Base-by-base conservation (phyloP, 2,113 vertebrate species). In the Saguinus midas region DNA sequence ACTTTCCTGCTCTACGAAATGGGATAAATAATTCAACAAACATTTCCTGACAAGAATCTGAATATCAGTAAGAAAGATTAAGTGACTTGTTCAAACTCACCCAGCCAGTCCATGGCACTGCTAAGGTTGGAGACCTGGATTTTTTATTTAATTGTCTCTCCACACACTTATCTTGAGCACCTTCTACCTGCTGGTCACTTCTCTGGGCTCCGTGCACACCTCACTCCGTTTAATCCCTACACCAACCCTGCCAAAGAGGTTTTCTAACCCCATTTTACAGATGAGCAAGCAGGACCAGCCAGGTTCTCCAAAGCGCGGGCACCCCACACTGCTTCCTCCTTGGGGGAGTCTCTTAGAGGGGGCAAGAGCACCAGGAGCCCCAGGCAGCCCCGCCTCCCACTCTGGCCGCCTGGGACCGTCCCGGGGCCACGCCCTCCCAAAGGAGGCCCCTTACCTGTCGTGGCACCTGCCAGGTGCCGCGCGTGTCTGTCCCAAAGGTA, bases 371-470 rank as follows among this genome's bases (percentile, higher is more conserved):
- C 27, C 6, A 0, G 76, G 29, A 52, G 66, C 5, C 11, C 2
- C 2, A 13, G 21, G 50, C 66, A 57, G 48, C n/a, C 29, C 70
- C 3, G 32, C 35, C 12, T 72, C 37, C 23, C 1, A 27, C 58
- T 58, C 37, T 48, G 32, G 12, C 79, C 89, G 90, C 70, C 37
- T 68, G 1, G 3, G 57, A 37, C 40, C 93, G 45, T 64, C 13
- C 78, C 50, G 7, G 0, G 64, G 4, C 61, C 96, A 95, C 17
- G 40, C 86, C 94, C 52, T 82, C 32, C 29, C 0, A 10, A 16
- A 21, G 87, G 85, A 48, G 43, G 16, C n/a, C 76, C 79, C 95
- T 90, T 95, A 98, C 97, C 96, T 96, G 87, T 48, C 32, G 5
- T 6, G 3, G 72, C 32, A 32, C 32, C 57, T 85, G 32, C n/a